Percentiles rank a stretch among this genome's conserved stretches.
phyloP scores from a whole-genome alignment of 2,113 vertebrate species.

The Brachionichthys hirsutus region DNA sequence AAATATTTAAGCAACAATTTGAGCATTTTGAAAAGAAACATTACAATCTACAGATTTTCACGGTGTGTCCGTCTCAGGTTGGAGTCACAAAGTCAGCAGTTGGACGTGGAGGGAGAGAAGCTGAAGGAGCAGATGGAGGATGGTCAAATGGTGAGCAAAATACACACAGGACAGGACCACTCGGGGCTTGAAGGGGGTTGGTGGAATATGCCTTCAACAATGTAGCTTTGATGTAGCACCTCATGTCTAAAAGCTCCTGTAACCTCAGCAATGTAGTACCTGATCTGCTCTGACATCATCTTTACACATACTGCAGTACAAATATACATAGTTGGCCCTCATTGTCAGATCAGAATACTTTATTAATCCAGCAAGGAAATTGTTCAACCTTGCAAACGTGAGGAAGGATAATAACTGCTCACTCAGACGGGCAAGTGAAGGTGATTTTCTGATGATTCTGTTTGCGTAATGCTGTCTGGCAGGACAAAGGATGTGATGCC shows the following conservation, averaged over 20 bases:
- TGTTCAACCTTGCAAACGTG: conserved; percentile 1
- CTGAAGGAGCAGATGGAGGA: conserved; percentile 49
- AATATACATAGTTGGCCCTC: no score
- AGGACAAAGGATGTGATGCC: not conserved
- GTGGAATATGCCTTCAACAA: conserved; percentile 47
- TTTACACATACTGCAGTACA: conserved; percentile 16
- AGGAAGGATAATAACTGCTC: not conserved
- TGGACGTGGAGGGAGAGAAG: conserved; percentile 53
- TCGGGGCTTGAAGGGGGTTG: conserved; percentile 33
- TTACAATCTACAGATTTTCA: no score
- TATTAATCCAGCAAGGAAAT: no score
- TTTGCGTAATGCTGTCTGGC: not conserved
- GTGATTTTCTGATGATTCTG: not conserved
- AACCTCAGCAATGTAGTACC: conserved; percentile 42
- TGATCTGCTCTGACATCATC: conserved; percentile 34
- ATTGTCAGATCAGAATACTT: no score
- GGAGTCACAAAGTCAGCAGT: conserved; percentile 48
- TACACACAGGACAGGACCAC: conserved; percentile 10
- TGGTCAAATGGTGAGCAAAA: conserved; percentile 45
- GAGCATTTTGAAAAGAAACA: no score
- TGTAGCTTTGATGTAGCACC: conserved; percentile 59
- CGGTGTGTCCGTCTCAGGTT: conserved; percentile 46
- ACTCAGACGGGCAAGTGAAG: not conserved
- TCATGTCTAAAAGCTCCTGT: conserved; percentile 37
- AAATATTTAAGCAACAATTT: not conserved